phyloP scores from a whole-genome alignment of 2,888 invertebrate species.

The Keiferia lycopersicella region DNA sequence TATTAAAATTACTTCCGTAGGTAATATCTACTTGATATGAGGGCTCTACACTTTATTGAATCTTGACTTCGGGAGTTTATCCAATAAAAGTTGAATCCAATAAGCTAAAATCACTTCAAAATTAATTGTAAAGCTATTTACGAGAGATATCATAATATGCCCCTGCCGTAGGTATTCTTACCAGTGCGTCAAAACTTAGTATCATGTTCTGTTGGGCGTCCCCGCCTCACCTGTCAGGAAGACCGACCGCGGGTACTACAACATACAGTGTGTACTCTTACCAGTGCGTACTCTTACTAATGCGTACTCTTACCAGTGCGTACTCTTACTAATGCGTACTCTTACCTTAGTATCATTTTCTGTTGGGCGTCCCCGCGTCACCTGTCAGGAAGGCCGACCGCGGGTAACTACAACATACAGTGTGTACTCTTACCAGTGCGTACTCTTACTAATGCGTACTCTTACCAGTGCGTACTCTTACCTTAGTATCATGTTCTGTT shows the following conservation, averaged over 20 bases:
- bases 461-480: constrained; percentile 58
- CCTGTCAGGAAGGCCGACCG: constrained; percentile 80
- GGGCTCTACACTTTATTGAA: neutral
- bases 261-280: constrained; percentile 34
- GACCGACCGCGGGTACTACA: constrained; percentile 67
- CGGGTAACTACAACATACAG: no score
- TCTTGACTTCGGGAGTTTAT: neutral
- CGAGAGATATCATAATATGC: no score
- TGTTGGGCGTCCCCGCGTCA: constrained; percentile 78
- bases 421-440: constrained; percentile 41
- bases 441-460: constrained; percentile 36
- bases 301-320: constrained; percentile 65
- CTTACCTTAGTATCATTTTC: constrained; percentile 81
- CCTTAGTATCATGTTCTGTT: constrained; percentile 81
- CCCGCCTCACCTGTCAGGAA: constrained; percentile 80
- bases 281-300: no score
- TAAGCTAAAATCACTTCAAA: neutral
- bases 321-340: constrained; percentile 45
- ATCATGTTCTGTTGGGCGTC: constrained; percentile 78
- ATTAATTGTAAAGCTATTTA: no score
- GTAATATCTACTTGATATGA: neutral
- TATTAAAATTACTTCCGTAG: neutral
- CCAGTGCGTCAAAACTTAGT: constrained; percentile 73
- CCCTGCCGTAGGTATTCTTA: no score
- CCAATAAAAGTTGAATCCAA: neutral